Evolutionary conservation across 2,113 vertebrate species (phyloP).

Genomic region (Garra rufa): DNA sequence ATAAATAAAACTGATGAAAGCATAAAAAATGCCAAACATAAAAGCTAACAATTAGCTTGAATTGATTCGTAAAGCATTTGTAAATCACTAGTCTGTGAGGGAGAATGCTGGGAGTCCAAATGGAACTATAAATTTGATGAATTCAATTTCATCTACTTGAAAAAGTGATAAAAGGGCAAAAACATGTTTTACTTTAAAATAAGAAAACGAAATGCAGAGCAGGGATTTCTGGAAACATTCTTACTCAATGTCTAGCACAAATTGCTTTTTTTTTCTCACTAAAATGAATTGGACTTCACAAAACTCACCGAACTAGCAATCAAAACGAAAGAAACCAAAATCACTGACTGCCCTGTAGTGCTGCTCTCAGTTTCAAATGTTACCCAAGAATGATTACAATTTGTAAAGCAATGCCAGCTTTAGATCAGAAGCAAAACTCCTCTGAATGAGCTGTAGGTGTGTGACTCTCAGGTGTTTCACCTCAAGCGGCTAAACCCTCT

Average conservation of each 20-base stretch:
- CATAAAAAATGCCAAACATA: background rate
- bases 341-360: constrained; percentile 11
- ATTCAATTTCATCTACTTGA: background rate
- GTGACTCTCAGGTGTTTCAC: constrained; percentile 27
- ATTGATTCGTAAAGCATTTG: background rate
- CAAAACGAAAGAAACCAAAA: constrained; percentile 11
- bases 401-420: constrained; percentile 6
- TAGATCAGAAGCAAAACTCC: constrained; percentile 19
- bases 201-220: background rate
- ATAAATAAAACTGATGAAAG: background rate
- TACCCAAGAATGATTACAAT: background rate
- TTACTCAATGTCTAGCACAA: background rate
- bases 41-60: background rate
- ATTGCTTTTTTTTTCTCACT: background rate
- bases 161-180: background rate
- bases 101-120: background rate
- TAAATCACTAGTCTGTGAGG: background rate
- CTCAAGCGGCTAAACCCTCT: constrained; percentile 14
- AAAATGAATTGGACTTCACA: constrained; percentile 14
- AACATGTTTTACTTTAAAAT: background rate
- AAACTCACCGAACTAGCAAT: background rate
- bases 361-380: background rate
- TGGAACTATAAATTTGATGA: background rate
- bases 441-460: constrained; percentile 22
- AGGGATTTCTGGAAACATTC: background rate